These are phyloP conservation scores for Laupala kohalensis DNA, from an alignment of 1,140 invertebrate genomes.

Conservation along the genomic window DNA sequence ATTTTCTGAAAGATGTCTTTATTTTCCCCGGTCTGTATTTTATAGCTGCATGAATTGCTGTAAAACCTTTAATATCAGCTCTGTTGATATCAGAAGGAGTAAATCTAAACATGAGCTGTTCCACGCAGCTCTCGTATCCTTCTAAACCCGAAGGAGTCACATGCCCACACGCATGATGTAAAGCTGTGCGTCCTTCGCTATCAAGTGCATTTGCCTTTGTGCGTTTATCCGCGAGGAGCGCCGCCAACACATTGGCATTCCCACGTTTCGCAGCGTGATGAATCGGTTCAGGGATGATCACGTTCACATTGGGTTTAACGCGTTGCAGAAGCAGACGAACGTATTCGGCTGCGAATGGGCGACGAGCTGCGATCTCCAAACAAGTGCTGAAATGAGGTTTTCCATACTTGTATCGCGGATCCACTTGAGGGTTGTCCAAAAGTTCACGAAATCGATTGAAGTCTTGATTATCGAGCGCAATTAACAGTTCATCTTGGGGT, in stretches of 20 bases:
- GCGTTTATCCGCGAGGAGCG: not conserved
- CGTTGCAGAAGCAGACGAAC: not conserved
- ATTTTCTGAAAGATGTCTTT: no score
- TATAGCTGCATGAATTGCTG: not conserved
- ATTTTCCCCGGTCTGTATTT: not conserved
- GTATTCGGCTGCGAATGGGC: not conserved
- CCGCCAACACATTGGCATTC: not conserved
- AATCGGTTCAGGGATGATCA: not conserved
- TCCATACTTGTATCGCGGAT: not conserved
- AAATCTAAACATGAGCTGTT: not conserved
- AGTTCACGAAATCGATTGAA: not conserved
- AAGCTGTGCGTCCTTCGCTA: not conserved
- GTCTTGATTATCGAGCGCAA: not conserved
- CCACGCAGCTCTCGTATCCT: not conserved
- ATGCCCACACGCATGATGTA: not conserved
- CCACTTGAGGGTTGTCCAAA: not conserved
- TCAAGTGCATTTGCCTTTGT: not conserved
- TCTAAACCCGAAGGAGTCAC: not conserved
- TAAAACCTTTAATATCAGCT: not conserved
- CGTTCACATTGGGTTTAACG: not conserved
- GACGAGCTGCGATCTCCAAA: not conserved
- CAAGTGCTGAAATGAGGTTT: not conserved
- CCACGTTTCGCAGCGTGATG: not conserved
- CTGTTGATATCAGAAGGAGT: not conserved
- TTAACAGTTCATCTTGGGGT: not conserved